Evolutionary conservation across 2,113 vertebrate species (phyloP).

Genomic region (Stegostoma tigrinum): DNA sequence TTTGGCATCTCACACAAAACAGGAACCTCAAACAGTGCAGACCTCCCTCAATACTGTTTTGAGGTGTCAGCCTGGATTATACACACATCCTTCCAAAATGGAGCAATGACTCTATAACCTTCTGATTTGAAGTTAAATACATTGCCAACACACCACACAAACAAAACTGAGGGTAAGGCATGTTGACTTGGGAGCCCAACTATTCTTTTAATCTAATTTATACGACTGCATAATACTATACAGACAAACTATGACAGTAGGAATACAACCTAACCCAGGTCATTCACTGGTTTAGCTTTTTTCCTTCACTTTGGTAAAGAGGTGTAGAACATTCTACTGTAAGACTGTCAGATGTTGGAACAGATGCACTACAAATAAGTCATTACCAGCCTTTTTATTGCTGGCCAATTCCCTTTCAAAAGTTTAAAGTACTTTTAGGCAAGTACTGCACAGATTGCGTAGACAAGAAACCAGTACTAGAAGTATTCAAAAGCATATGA

Average conservation of each 20-base stretch:
- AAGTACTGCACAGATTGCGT: too few species aligned
- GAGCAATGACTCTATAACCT: neutral
- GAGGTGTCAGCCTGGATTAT: neutral
- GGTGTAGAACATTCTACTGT: neutral
- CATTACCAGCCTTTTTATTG: too few species aligned
- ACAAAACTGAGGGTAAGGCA: neutral
- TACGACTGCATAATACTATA: too few species aligned
- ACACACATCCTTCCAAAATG: neutral
- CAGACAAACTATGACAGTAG: neutral
- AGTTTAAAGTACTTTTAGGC: too few species aligned
- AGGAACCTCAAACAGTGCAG: neutral
- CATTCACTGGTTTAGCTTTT: neutral
- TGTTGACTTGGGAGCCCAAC: neutral
- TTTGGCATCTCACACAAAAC: neutral
- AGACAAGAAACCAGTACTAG: too few species aligned
- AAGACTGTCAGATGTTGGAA: neutral
- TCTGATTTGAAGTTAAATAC: neutral
- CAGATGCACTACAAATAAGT: too few species aligned
- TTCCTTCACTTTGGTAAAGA: neutral
- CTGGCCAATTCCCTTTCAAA: too few species aligned
- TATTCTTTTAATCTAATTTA: neutral
- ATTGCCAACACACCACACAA: neutral
- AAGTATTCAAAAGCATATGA: too few species aligned
- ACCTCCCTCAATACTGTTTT: neutral
- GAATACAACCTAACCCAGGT: neutral